Evolutionary conservation across 2,797 vertebrate species (phyloP).

Genomic region (Propithecus perrieri): DNA sequence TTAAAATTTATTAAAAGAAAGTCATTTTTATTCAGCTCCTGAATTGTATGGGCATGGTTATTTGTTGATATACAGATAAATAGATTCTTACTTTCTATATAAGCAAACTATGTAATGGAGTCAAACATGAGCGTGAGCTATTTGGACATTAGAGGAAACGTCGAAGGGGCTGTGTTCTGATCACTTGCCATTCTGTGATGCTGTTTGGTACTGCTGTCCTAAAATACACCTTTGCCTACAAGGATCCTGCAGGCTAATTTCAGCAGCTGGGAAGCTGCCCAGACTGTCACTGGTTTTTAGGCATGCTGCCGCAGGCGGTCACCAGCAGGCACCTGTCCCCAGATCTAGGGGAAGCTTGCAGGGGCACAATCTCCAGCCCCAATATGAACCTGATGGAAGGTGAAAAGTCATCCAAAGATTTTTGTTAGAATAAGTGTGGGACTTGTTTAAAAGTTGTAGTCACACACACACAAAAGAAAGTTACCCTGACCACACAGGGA

Average conservation of each 20-base stretch:
- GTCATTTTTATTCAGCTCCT: background rate
- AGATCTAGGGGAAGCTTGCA: background rate
- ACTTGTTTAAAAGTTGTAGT: slow-evolving; percentile 36
- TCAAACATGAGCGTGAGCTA: background rate
- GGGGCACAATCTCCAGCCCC: background rate
- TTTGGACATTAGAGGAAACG: background rate
- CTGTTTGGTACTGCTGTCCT: background rate
- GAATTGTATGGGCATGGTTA: background rate
- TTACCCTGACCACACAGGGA: background rate
- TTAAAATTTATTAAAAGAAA: slow-evolving; percentile 35
- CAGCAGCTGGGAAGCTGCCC: slow-evolving; percentile 61
- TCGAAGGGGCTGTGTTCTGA: slow-evolving; percentile 36
- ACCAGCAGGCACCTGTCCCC: slow-evolving; percentile 23
- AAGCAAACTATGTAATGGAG: background rate
- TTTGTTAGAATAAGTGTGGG: background rate
- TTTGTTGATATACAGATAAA: slow-evolving; percentile 26
- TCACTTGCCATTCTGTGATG: slow-evolving; percentile 42
- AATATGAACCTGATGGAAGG: background rate
- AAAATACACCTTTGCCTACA: slow-evolving; percentile 76
- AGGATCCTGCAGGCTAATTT: slow-evolving; percentile 78
- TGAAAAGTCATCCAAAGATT: background rate
- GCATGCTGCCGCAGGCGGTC: background rate
- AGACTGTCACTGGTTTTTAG: slow-evolving; percentile 54
- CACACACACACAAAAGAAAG: background rate
- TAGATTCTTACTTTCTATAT: background rate